These are phyloP conservation scores for Ectobius pallidus DNA, from an alignment of 2,888 invertebrate genomes.

Conservation along the genomic window DNA sequence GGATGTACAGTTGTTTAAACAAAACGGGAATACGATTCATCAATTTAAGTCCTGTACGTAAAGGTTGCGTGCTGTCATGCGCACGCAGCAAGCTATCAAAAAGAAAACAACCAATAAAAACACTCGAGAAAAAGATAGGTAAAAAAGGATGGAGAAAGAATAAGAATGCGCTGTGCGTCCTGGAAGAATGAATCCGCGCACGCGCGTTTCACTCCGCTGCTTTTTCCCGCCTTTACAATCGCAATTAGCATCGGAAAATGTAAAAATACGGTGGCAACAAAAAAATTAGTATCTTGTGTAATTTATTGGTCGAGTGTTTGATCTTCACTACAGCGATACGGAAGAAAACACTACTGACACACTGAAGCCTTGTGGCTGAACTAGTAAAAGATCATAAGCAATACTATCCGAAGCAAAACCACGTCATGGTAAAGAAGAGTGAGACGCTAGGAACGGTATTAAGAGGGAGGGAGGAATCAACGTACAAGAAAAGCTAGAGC, in stretches of 20 bases:
- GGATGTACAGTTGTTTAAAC: constrained; percentile 8
- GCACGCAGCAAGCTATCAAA: constrained; percentile 16
- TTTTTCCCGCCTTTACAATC: constrained; percentile 16
- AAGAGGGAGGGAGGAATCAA: not conserved
- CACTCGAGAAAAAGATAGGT: not conserved
- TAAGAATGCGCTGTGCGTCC: constrained; percentile 10
- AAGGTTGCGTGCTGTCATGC: not conserved
- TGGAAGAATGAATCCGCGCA: not conserved
- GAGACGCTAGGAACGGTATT: not conserved
- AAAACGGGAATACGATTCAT: not conserved
- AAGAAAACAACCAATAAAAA: constrained; percentile 27
- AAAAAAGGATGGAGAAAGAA: not conserved
- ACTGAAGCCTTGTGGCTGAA: constrained; percentile 7
- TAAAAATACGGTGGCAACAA: not conserved
- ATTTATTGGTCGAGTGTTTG: not conserved
- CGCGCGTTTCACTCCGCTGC: constrained; percentile 4
- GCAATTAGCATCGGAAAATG: not conserved
- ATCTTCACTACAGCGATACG: not conserved
- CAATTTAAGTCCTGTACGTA: too few relatives aligned
- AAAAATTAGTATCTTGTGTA: not conserved
- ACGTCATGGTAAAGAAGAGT: not conserved
- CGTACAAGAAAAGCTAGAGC: constrained; percentile 1
- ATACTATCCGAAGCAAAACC: not conserved
- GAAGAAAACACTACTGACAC: not conserved
- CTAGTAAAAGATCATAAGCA: not conserved